Conservation (phyloP, 2,113 vertebrate species). For the Heloderma charlesbogerti region DNA sequence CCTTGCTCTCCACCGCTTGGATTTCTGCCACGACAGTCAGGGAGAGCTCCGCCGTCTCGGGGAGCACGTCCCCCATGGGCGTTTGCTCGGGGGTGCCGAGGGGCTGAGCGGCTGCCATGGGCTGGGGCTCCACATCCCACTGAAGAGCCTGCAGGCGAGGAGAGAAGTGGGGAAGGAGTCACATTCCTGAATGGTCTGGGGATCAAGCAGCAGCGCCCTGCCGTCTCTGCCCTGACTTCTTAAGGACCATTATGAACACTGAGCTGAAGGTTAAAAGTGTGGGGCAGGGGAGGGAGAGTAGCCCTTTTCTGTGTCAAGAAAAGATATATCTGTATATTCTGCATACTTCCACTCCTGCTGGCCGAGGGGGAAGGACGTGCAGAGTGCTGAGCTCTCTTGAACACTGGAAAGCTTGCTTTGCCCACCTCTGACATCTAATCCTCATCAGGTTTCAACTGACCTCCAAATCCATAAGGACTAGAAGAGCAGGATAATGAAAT, state of each 20-base stretch:
- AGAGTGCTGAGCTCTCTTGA: no score
- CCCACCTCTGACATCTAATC: no score
- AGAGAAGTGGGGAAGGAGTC: no score
- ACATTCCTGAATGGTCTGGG: not conserved
- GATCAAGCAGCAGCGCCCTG: no score
- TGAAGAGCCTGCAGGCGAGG: slow-evolving; percentile 50
- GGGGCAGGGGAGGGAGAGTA: not conserved
- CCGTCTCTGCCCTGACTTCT: not conserved
- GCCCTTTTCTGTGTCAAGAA: not conserved
- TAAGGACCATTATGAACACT: not conserved
- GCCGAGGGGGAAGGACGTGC: no score
- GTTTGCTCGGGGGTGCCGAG: slow-evolving; percentile 32
- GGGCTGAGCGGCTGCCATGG: slow-evolving; percentile 51
- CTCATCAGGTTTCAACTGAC: not conserved
- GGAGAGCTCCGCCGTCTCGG: slow-evolving; percentile 72
- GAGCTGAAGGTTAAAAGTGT: not conserved
- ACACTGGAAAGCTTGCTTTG: not conserved
- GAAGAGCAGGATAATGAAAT: not conserved
- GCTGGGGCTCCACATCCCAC: slow-evolving; percentile 62
- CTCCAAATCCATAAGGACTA: not conserved
- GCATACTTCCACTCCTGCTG: not conserved
- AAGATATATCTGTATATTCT: not conserved
- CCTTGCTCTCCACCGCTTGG: slow-evolving; percentile 82
- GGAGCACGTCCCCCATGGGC: slow-evolving; percentile 43
- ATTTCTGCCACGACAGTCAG: slow-evolving; percentile 79